phyloP scores from a whole-genome alignment of 2,888 invertebrate genomes.

The Monochamus alternatus region DNA sequence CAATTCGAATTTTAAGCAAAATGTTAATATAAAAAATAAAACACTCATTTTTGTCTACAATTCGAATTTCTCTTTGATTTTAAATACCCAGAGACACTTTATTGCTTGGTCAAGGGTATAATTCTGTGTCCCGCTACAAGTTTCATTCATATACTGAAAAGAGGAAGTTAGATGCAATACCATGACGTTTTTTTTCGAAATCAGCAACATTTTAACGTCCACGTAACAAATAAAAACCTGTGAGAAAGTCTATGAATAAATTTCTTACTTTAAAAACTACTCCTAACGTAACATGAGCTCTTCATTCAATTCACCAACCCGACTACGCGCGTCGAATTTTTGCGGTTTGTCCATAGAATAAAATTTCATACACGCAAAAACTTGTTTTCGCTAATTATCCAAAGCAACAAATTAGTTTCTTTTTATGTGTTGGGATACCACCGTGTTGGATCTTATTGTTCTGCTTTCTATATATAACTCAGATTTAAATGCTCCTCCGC shows the following conservation, averaged over 20 bases:
- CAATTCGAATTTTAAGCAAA: no score
- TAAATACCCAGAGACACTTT: no score
- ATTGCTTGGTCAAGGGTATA: background rate
- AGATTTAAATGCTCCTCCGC: no score
- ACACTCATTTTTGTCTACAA: no score
- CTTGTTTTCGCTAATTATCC: slow-evolving; percentile 10
- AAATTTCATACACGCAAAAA: slow-evolving; percentile 10
- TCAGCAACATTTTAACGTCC: background rate
- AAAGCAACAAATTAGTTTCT: slow-evolving; percentile 3
- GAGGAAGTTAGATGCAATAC: background rate
- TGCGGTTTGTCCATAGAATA: slow-evolving; percentile 7
- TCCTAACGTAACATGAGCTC: slow-evolving; percentile 6
- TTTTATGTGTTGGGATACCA: slow-evolving; percentile 14
- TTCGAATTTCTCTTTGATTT: no score
- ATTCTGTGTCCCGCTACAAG: background rate
- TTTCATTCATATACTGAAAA: background rate
- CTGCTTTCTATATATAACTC: slow-evolving; percentile 28
- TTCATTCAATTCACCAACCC: background rate
- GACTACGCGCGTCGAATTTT: slow-evolving; percentile 9
- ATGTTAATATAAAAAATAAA: no score
- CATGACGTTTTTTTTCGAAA: background rate
- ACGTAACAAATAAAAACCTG: background rate
- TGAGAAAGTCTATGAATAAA: background rate
- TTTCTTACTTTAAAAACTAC: background rate
- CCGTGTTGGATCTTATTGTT: slow-evolving; percentile 30